Conservation (phyloP, 2,888 invertebrate genomes). For the Mamestra brassicae region DNA sequence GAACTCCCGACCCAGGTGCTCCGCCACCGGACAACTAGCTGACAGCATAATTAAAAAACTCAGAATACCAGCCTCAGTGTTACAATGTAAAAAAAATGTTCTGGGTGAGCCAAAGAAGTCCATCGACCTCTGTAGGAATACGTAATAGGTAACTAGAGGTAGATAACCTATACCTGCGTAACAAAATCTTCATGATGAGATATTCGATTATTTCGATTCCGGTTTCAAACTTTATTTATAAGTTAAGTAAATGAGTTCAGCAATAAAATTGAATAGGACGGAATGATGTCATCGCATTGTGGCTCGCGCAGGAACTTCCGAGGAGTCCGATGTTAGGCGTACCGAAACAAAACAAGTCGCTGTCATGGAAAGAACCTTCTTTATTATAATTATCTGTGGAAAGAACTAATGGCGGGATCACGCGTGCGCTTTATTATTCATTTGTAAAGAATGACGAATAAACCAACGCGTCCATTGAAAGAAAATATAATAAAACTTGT, state of each 20-base stretch:
- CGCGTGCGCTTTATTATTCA: background rate
- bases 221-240: constrained; percentile 24
- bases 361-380: background rate
- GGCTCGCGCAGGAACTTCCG: background rate
- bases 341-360: constrained; percentile 4
- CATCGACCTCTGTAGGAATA: background rate
- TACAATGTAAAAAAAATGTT: background rate
- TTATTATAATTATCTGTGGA: too few relatives aligned
- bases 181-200: background rate
- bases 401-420: background rate
- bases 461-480: too few relatives aligned
- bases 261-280: constrained; percentile 14
- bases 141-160: too few relatives aligned
- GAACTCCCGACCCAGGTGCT: background rate
- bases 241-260: constrained; percentile 13
- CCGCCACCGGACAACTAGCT: background rate
- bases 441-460: too few relatives aligned
- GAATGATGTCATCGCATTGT: constrained; percentile 8
- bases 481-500: too few relatives aligned
- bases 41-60: background rate
- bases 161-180: background rate
- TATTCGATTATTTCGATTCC: constrained; percentile 1
- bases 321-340: background rate
- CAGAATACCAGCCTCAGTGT: background rate
- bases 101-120: background rate